These are phyloP conservation scores for Leptopilina boulardi DNA, from an alignment of 1,140 invertebrate genomes.

Conservation along the genomic window DNA sequence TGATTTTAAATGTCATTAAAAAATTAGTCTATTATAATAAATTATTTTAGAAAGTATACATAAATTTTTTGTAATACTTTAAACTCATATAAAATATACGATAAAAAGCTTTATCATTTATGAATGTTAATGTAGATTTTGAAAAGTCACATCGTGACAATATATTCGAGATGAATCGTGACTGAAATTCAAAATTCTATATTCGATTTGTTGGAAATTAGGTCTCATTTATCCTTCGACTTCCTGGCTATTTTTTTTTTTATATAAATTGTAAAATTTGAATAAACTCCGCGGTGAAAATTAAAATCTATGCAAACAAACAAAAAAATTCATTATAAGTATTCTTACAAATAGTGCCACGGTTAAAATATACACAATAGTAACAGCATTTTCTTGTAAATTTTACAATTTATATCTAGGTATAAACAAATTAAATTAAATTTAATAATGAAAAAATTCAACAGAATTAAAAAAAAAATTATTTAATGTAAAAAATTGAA, in stretches of 20 bases:
- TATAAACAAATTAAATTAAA: no score
- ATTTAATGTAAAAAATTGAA: no score
- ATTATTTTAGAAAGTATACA: no score
- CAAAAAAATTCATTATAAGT: no score
- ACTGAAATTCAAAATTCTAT: neutral
- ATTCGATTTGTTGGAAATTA: neutral
- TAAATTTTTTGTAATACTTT: neutral
- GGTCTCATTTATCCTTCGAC: neutral
- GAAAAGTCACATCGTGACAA: slow-evolving; percentile 2
- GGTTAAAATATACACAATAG: no score
- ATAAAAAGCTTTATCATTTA: neutral
- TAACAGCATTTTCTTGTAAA: no score
- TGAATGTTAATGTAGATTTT: neutral
- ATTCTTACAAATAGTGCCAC: no score
- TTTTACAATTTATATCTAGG: no score
- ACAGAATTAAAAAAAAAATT: no score
- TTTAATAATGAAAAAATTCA: no score
- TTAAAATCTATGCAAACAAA: neutral
- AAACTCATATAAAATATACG: neutral
- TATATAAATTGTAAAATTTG: neutral
- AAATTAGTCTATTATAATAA: no score
- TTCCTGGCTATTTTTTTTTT: neutral
- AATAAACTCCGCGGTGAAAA: neutral
- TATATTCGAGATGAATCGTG: neutral
- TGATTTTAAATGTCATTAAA: no score